Conservation (phyloP, 1,140 invertebrate species). For the Atopsyche davidsoni region DNA sequence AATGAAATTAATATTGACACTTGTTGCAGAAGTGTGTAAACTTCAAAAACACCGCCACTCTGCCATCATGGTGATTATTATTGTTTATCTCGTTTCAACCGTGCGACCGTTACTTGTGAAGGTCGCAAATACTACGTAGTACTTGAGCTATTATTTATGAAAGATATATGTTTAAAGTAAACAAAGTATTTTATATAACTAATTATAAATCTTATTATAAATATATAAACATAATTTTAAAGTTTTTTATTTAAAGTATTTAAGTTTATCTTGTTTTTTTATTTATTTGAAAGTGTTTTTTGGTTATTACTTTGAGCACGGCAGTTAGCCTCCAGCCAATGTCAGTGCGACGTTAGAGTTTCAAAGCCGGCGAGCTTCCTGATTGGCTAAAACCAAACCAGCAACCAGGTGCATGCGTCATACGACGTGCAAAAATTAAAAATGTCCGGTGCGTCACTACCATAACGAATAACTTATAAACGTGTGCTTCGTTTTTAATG, state of each 20-base stretch:
- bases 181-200: too few species aligned
- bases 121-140: too few species aligned
- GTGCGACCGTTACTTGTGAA: constrained; percentile 12
- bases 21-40: too few species aligned
- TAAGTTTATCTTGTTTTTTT: too few species aligned
- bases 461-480: constrained; percentile 16
- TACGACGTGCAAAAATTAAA: constrained; percentile 5
- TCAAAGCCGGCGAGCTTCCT: neutral
- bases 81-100: constrained; percentile 14
- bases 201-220: neutral
- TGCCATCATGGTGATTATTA: too few species aligned
- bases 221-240: neutral
- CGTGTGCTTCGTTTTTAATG: constrained; percentile 10
- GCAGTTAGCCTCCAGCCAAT: constrained; percentile 7
- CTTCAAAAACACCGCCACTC: too few species aligned
- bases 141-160: too few species aligned
- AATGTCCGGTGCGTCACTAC: constrained; percentile 16
- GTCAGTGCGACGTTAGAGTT: neutral
- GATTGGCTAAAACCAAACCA: constrained; percentile 16
- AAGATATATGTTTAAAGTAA: too few species aligned
- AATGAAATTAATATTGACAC: too few species aligned
- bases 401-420: constrained; percentile 15
- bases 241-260: neutral
- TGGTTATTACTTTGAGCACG: neutral
- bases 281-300: too few species aligned